A percentile compares a stretch with the other conserved stretches of the same genome.
Evolutionary conservation across 1,140 invertebrate species (phyloP).

Genomic region (Papilio xuthus): DNA sequence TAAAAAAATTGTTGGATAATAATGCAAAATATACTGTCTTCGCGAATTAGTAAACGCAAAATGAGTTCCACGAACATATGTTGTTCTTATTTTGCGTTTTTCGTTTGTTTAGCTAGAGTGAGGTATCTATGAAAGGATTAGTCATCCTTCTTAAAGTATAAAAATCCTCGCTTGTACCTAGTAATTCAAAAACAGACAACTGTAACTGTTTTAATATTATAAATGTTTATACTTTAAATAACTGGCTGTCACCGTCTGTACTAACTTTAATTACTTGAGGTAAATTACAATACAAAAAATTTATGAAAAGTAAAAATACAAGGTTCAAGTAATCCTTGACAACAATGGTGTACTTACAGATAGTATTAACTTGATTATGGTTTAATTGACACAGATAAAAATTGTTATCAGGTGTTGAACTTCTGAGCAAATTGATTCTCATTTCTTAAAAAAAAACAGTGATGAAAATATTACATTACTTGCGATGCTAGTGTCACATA

Average conservation of each 20-base stretch:
- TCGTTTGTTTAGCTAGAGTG: neutral
- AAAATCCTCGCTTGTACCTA: no score
- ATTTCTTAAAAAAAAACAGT: no score
- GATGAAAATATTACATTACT: no score
- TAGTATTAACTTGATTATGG: neutral
- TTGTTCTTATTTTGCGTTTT: no score
- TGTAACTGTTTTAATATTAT: neutral
- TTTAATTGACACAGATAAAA: slow-evolving; percentile 6
- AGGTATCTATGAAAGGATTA: neutral
- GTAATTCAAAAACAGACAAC: neutral
- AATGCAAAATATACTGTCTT: neutral
- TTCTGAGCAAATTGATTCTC: neutral
- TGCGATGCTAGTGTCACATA: no score
- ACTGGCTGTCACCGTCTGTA: neutral
- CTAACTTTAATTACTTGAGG: no score
- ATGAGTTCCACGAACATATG: no score
- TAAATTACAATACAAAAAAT: neutral
- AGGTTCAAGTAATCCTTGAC: neutral
- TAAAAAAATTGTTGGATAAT: neutral
- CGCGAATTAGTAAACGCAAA: neutral
- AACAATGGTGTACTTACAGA: neutral
- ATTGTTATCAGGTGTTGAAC: slow-evolving; percentile 10
- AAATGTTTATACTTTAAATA: neutral
- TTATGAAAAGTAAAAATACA: neutral
- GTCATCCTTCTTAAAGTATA: neutral